Evolutionary conservation across 92 coral and sea anemone genomes (phyloP).

Genomic region (Micromussa lordhowensis): DNA sequence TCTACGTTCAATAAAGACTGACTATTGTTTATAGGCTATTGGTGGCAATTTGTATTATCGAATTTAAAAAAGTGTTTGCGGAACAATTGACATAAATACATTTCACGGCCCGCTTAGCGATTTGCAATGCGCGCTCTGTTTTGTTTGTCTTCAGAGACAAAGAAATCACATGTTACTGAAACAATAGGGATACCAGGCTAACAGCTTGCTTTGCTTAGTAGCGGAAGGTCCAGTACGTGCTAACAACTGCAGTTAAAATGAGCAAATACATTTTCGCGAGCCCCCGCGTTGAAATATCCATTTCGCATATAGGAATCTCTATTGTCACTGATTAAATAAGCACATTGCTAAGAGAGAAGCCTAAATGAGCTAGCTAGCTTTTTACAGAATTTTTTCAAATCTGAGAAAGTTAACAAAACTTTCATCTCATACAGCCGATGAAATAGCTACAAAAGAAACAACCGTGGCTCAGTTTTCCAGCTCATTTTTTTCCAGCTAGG

Average conservation of each 20-base stretch:
- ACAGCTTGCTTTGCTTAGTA: constrained; percentile 76
- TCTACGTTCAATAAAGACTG: constrained; percentile 2
- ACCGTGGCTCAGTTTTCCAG: background rate
- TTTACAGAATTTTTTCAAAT: background rate
- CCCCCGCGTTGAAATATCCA: background rate
- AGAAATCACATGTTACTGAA: constrained; percentile 62
- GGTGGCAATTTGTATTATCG: constrained; percentile 21
- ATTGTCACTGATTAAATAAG: background rate
- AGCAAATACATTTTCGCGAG: constrained; percentile 25
- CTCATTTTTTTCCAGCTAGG: background rate
- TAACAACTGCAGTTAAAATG: constrained; percentile 26
- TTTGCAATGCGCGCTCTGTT: constrained; percentile 34
- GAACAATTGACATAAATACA: constrained; percentile 29
- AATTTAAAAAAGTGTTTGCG: constrained; percentile 39
- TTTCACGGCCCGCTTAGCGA: constrained; percentile 16
- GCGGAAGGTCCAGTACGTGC: constrained; percentile 45
- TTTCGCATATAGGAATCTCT: constrained; percentile 1
- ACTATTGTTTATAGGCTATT: constrained; percentile 4
- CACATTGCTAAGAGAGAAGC: background rate
- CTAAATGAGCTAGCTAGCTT: no score
- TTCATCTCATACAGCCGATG: background rate
- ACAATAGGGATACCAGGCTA: constrained; percentile 61
- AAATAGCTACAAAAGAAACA: background rate
- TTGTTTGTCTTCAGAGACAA: constrained; percentile 46
- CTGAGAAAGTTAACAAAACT: background rate